Conservation (phyloP, 2,888 invertebrate genomes). For the Lydus trimaculatus region DNA sequence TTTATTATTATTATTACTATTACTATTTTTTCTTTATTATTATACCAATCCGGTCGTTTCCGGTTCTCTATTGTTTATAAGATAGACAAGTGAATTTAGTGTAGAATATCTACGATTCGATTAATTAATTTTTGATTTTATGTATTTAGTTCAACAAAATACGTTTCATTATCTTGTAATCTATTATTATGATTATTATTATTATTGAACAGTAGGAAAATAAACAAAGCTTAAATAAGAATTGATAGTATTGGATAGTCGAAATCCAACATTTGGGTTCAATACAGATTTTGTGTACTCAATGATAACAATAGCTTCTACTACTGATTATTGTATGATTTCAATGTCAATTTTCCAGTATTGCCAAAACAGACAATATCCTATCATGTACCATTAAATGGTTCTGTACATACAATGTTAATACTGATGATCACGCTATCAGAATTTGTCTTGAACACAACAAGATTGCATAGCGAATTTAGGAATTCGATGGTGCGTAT, state of each 20-base stretch:
- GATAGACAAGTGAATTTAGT: background rate
- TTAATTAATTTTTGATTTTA: slow-evolving; percentile 7
- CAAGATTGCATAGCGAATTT: too few relatives aligned
- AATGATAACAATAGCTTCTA: background rate
- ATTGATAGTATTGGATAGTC: background rate
- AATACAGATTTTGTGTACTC: background rate
- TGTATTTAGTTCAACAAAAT: slow-evolving; percentile 4
- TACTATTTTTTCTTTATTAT: slow-evolving; percentile 1
- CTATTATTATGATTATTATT: too few relatives aligned
- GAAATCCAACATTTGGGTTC: background rate
- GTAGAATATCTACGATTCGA: background rate
- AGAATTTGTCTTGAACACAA: too few relatives aligned
- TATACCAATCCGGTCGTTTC: background rate
- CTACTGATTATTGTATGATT: background rate
- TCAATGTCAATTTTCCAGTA: background rate
- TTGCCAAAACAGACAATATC: background rate
- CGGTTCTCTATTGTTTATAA: slow-evolving; percentile 3
- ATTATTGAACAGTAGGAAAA: background rate
- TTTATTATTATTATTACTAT: slow-evolving; percentile 1
- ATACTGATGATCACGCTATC: too few relatives aligned
- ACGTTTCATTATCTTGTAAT: background rate
- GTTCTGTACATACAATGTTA: too few relatives aligned
- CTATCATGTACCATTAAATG: too few relatives aligned
- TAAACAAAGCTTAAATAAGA: background rate
- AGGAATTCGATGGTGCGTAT: too few relatives aligned